Percentiles rank a stretch among this genome's conserved stretches.
These are phyloP conservation scores for Ictalurus furcatus DNA, from an alignment of 2,113 vertebrate species.

Conservation along the genomic window DNA sequence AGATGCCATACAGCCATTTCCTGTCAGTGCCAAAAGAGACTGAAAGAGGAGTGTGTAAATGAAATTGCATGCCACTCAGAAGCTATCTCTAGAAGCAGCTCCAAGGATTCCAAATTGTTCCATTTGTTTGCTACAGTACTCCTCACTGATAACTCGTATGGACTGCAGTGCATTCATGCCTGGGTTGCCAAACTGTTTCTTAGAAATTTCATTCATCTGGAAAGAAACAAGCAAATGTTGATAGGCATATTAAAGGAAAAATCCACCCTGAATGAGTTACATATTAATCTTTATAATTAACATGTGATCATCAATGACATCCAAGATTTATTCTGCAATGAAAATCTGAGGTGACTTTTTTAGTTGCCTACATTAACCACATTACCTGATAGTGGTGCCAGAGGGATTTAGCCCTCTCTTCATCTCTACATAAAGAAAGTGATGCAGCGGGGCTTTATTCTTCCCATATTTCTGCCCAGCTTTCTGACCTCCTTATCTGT, in stretches of 20 bases:
- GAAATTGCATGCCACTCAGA: conserved; percentile 32
- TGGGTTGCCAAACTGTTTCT: neutral
- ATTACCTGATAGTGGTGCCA: neutral
- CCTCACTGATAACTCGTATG: neutral
- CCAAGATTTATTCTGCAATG: neutral
- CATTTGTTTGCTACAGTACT: conserved; percentile 2
- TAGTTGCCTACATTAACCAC: neutral
- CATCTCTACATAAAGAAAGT: neutral
- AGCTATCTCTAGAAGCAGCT: conserved; percentile 12
- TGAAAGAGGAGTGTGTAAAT: conserved; percentile 19
- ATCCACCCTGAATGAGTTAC: neutral
- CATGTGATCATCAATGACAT: neutral
- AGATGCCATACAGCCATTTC: conserved; percentile 18
- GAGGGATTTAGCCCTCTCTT: neutral
- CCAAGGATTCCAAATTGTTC: conserved; percentile 16
- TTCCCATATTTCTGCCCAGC: neutral
- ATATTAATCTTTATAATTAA: neutral
- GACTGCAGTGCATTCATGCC: neutral
- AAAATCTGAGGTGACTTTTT: neutral
- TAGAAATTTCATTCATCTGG: neutral
- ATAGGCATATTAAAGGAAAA: neutral
- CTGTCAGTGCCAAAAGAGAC: conserved; percentile 24
- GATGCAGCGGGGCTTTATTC: neutral
- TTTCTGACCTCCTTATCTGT: neutral
- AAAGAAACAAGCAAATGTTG: neutral